Evolutionary conservation across 2,113 vertebrate species (phyloP).

Genomic region (Pantherophis guttatus): DNA sequence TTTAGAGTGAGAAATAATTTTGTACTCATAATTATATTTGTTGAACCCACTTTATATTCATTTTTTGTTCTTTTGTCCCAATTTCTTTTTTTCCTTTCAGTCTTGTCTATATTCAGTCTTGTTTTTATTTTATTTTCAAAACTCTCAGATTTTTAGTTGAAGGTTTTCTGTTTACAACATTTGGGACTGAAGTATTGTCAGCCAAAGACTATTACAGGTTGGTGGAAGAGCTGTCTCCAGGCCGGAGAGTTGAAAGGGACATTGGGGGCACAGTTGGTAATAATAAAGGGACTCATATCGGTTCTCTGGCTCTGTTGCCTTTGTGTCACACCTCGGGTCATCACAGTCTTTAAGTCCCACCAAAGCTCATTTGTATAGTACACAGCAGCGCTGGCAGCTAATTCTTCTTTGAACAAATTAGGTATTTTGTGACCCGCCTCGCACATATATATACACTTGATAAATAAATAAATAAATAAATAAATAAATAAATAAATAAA

Average conservation of each 20-base stretch:
- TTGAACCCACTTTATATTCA: neutral
- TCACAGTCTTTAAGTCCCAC: neutral
- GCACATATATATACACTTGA: neutral
- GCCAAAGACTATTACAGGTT: too few species aligned
- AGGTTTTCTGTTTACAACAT: too few species aligned
- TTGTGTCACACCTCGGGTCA: too few species aligned
- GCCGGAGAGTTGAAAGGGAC: too few species aligned
- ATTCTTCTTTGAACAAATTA: neutral
- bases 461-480: neutral
- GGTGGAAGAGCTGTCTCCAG: too few species aligned
- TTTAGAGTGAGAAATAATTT: neutral
- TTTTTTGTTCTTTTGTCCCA: neutral
- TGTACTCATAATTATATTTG: neutral
- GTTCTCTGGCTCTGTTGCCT: too few species aligned
- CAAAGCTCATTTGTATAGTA: neutral
- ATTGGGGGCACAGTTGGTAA: too few species aligned
- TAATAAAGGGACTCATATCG: too few species aligned
- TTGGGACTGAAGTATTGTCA: too few species aligned
- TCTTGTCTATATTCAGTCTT: neutral
- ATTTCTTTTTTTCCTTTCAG: neutral
- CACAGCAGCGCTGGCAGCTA: neutral
- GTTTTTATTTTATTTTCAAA: neutral
- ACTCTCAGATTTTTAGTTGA: neutral
- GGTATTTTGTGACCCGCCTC: neutral
- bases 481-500: too few species aligned